Evolutionary conservation across 2,797 vertebrate genomes (phyloP), one percentile per base, ranked within the genome.

Genomic region (Chromis chromis): DNA sequence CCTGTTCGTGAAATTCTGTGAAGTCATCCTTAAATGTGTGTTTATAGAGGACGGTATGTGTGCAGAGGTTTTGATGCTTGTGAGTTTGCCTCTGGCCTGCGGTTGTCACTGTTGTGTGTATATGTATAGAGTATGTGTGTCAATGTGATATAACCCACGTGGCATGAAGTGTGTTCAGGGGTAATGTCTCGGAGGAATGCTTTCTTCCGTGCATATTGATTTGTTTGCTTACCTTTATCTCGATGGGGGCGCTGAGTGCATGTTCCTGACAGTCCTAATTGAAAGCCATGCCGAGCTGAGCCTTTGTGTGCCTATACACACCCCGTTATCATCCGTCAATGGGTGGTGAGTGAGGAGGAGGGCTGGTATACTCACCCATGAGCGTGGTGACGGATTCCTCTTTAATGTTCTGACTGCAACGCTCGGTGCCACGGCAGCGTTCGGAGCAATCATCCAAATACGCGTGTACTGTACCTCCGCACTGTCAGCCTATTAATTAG

Each of bases 191-290:
- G 53, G 55, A 74, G 67, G 54, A 58, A 66, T 14, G 17, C 55
- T 49, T 53, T 44, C 67, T 61, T 79, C 57, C 68, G 24, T 85
- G 78, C 86, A 88, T 84, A 84, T 87, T 79, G 75, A 86, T 88
- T 81, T 88, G 83, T 89, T 88, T 86, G 73, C 79, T 68, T 86
- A 76, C 74, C 84, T 88, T 90, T 76, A 83, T 86, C 85, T 82
- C 85, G 22, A 69, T 17, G 62, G 81, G 36, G 74, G 69, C 22
- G 21, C 75, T 58, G 81, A 84, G 71, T 87, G 83, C 69, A 70
- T 44, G 57, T 76, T 81, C 71, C 79, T 68, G 82, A 86, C 88
- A 60, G 79, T 53, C 81, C 72, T 87, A 92, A 91, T 89, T 90
- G 86, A 91, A 90, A 75, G 71, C 62, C 83, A 74, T 53, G 83